Conservation (phyloP, 2,797 vertebrate genomes). For the Eulemur rubriventer region DNA sequence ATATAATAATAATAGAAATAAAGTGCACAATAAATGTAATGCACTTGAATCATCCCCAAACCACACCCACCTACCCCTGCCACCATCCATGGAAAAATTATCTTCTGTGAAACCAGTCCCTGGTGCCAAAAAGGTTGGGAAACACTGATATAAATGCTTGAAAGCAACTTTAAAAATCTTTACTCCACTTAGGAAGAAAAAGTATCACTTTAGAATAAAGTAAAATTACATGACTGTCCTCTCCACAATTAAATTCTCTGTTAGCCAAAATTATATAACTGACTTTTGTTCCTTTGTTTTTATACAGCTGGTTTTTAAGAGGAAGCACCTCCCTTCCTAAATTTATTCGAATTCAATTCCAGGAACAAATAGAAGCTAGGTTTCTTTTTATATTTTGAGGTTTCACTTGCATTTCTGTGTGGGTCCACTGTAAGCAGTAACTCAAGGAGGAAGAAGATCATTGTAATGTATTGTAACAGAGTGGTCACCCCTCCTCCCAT, state of each 20-base stretch:
- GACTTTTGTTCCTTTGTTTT: neutral
- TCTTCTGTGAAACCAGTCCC: too few relatives aligned
- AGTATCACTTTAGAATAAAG: neutral
- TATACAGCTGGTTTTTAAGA: neutral
- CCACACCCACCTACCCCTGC: too few relatives aligned
- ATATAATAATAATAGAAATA: too few relatives aligned
- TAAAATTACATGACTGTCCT: neutral
- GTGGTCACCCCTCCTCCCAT: too few relatives aligned
- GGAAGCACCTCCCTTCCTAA: neutral
- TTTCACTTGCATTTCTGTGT: neutral
- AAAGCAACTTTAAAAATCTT: conserved; percentile 1
- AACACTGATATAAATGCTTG: neutral
- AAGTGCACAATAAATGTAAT: too few relatives aligned
- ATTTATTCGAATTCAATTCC: conserved; percentile 40
- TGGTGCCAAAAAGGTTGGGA: too few relatives aligned
- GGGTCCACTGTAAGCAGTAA: conserved; percentile 1
- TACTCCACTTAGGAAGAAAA: neutral
- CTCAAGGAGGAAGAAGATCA: neutral
- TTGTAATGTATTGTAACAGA: neutral
- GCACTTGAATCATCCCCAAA: too few relatives aligned
- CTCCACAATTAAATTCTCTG: neutral
- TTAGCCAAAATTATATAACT: neutral
- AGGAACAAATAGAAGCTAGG: conserved; percentile 37
- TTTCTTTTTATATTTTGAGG: neutral
- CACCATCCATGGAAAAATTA: too few relatives aligned